Conservation (phyloP, 2,113 vertebrate species). For the Mustelus asterias region DNA sequence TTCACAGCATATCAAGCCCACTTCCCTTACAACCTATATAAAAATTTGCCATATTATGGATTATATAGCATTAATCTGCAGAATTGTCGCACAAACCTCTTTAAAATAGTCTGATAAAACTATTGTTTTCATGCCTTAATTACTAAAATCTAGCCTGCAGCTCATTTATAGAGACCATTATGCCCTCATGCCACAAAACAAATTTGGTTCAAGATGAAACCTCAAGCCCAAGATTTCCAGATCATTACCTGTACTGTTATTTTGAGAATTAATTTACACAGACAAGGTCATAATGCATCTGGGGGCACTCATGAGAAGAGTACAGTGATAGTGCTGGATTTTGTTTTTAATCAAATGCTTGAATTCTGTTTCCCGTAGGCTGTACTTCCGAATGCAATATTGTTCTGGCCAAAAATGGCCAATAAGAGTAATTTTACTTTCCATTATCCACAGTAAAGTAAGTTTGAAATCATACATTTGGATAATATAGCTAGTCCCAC, state of each 20-base stretch:
- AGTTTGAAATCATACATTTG: not conserved
- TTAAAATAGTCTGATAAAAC: not conserved
- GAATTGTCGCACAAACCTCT: not conserved
- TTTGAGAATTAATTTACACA: not conserved
- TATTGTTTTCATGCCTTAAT: not conserved
- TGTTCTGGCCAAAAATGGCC: not conserved
- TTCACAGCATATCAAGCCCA: not conserved
- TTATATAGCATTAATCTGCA: not conserved
- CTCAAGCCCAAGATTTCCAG: not conserved
- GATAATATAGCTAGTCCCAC: not conserved
- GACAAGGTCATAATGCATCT: not conserved
- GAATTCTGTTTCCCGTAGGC: not conserved
- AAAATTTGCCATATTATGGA: not conserved
- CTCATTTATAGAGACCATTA: not conserved
- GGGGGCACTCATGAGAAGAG: not conserved
- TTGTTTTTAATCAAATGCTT: not conserved
- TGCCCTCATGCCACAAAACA: not conserved
- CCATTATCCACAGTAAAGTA: not conserved
- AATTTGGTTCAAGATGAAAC: not conserved
- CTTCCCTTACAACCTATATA: not conserved
- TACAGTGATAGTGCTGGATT: not conserved
- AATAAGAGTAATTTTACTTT: not conserved
- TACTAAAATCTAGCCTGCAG: not conserved
- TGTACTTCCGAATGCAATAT: not conserved
- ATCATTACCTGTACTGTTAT: not conserved